A percentile compares a stretch with the other conserved stretches of the same genome.
Conservation (phyloP, 2,888 invertebrate genomes). For the Drosophila colorata region DNA sequence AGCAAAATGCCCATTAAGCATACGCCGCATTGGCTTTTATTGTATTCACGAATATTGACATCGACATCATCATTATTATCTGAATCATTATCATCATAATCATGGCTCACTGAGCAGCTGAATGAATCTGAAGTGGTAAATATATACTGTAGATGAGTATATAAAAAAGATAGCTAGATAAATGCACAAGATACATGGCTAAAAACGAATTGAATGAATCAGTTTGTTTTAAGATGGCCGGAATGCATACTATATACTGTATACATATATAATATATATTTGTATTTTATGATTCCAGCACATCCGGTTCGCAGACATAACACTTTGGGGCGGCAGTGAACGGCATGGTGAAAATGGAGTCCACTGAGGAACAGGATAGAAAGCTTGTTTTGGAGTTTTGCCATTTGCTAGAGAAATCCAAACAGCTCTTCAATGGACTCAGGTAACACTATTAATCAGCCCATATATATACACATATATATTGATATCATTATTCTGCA, state of each 20-base stretch:
- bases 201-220: constrained; percentile 23
- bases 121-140: constrained; percentile 63
- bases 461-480: neutral
- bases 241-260: too few relatives aligned
- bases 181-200: constrained; percentile 1
- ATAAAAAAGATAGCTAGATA: constrained; percentile 26
- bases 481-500: constrained; percentile 4
- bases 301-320: constrained; percentile 83
- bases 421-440: constrained; percentile 98
- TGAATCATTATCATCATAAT: constrained; percentile 35
- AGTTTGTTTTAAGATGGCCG: constrained; percentile 42
- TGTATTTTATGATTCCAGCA: constrained; percentile 63
- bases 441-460: constrained; percentile 87
- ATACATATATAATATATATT: too few relatives aligned
- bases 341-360: constrained; percentile 91
- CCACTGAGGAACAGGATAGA: constrained; percentile 94
- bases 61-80: constrained; percentile 39
- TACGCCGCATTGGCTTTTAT: constrained; percentile 55
- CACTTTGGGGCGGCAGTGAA: constrained; percentile 83
- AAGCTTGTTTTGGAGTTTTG: constrained; percentile 98
- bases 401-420: constrained; percentile 97
- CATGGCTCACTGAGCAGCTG: constrained; percentile 58
- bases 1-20: constrained; percentile 38
- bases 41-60: constrained; percentile 28
- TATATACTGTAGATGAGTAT: constrained; percentile 21